phyloP scores from a whole-genome alignment of 2,888 invertebrate genomes.

The Melanostoma mellinum region DNA sequence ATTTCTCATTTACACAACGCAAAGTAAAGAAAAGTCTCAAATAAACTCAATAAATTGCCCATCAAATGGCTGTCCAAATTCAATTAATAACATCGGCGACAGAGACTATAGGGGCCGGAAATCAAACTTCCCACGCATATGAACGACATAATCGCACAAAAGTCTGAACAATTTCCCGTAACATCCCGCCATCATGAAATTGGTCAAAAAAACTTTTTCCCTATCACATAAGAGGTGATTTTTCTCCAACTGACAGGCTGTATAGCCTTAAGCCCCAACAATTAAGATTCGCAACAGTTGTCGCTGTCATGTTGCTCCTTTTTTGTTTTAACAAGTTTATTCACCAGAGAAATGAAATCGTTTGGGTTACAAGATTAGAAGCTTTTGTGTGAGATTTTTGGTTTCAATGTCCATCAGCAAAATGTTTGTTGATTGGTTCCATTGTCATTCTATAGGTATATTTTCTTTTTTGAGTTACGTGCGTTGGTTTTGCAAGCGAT shows the following conservation, averaged over 20 bases:
- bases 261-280: constrained; percentile 6
- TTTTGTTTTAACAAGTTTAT: not conserved
- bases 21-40: not conserved
- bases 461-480: too few species aligned
- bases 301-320: constrained; percentile 29
- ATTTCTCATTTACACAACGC: too few species aligned
- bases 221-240: constrained; percentile 34
- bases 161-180: constrained; percentile 17
- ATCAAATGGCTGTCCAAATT: constrained; percentile 29
- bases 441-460: not conserved
- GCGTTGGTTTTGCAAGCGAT: too few species aligned
- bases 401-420: constrained; percentile 38
- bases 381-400: constrained; percentile 28
- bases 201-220: constrained; percentile 49
- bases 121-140: constrained; percentile 7
- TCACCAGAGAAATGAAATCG: constrained; percentile 24
- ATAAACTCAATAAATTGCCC: not conserved
- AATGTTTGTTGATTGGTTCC: constrained; percentile 3
- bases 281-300: constrained; percentile 42
- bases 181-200: constrained; percentile 34
- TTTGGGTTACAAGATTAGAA: constrained; percentile 42
- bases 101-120: not conserved
- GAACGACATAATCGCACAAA: constrained; percentile 26
- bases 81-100: constrained; percentile 29
- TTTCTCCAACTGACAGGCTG: constrained; percentile 40